Evolutionary conservation across 2,113 vertebrate genomes (phyloP).

Genomic region (Malaclemys terrapin): DNA sequence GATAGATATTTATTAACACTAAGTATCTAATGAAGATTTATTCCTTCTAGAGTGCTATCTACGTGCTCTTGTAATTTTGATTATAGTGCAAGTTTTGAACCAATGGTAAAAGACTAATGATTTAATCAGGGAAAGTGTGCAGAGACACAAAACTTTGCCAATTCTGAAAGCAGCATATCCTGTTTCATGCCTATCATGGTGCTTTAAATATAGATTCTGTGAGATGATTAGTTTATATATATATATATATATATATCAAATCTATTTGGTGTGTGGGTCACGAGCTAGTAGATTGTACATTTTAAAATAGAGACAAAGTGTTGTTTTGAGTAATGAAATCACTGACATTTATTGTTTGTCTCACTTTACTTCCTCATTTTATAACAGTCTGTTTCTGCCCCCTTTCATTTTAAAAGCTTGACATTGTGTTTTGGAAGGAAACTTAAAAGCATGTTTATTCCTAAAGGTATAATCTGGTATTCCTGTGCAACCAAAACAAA

Average conservation of each 20-base stretch:
- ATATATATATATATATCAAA: neutral
- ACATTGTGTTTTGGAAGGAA: neutral
- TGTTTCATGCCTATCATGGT: neutral
- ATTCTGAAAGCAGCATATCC: neutral
- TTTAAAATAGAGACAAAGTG: neutral
- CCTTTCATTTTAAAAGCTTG: neutral
- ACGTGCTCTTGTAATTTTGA: constrained; percentile 27
- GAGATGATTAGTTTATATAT: neutral
- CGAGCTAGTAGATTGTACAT: neutral
- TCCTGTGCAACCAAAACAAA: neutral
- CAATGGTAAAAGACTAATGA: constrained; percentile 36
- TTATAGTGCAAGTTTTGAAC: constrained; percentile 49
- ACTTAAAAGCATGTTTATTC: neutral
- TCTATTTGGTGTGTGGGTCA: neutral
- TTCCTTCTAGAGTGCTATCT: constrained; percentile 35
- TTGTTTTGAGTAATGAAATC: neutral
- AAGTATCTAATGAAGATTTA: constrained; percentile 62
- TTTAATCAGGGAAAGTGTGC: constrained; percentile 7
- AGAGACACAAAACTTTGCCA: constrained; percentile 1
- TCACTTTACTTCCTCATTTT: neutral
- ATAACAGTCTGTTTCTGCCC: neutral
- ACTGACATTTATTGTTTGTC: neutral
- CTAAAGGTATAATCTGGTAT: neutral
- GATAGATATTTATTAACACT: constrained; percentile 56
- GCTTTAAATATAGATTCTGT: constrained; percentile 24